These are phyloP conservation scores for Mesorhabditis spiculigera DNA, from an alignment of 2,888 invertebrate species.

Conservation along the genomic window DNA sequence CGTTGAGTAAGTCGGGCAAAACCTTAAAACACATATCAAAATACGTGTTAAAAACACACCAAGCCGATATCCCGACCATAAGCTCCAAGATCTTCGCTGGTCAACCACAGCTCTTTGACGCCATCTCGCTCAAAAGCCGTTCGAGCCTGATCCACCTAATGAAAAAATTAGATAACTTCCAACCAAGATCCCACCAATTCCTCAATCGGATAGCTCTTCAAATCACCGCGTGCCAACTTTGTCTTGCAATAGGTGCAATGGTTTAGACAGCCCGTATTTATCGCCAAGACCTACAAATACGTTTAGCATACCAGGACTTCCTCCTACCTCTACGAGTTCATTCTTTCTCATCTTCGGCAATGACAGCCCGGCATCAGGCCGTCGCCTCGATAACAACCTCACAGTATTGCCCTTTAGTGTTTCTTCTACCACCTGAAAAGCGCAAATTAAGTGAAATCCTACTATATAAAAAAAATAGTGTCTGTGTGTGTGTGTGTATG, in stretches of 20 bases:
- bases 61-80: slow-evolving; percentile 88
- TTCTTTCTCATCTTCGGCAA: slow-evolving; percentile 93
- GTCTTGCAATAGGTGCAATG: slow-evolving; percentile 97
- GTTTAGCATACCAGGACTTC: slow-evolving; percentile 64
- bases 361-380: slow-evolving; percentile 79
- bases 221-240: slow-evolving; percentile 80
- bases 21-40: slow-evolving; percentile 19
- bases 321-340: slow-evolving; percentile 82
- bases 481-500: not conserved
- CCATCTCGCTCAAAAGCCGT: slow-evolving; percentile 69
- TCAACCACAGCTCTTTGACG: slow-evolving; percentile 92
- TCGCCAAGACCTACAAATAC: slow-evolving; percentile 41
- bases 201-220: slow-evolving; percentile 76
- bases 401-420: slow-evolving; percentile 76
- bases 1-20: slow-evolving; percentile 79
- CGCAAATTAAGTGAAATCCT: not conserved
- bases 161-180: not conserved
- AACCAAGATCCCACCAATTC: slow-evolving; percentile 21
- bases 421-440: slow-evolving; percentile 79
- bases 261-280: slow-evolving; percentile 73
- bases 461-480: not conserved
- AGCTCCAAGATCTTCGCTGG: slow-evolving; percentile 95
- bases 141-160: slow-evolving; percentile 26
- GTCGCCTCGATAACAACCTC: slow-evolving; percentile 32
- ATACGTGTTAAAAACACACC: slow-evolving; percentile 15